phyloP scores from a whole-genome alignment of 2,888 invertebrate genomes.

The Synergus laeviventris region DNA sequence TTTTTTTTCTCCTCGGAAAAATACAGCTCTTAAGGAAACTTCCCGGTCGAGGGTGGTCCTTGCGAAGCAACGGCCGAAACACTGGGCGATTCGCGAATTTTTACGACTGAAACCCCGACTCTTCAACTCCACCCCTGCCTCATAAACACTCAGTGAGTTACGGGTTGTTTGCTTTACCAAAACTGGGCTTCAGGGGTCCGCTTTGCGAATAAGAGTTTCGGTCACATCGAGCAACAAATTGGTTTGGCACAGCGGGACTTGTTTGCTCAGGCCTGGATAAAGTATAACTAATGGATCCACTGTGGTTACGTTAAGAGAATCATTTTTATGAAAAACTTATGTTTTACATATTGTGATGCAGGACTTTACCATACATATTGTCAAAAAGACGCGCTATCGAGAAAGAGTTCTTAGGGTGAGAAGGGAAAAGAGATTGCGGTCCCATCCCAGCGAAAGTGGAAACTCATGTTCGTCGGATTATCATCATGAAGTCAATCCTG shows the following conservation, averaged over 20 bases:
- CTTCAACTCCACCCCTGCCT: constrained; percentile 51
- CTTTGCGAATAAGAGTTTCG: constrained; percentile 23
- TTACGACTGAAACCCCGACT: constrained; percentile 63
- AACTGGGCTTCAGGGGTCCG: constrained; percentile 65
- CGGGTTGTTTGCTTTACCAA: constrained; percentile 71
- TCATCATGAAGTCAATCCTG: constrained; percentile 74
- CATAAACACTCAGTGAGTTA: constrained; percentile 74
- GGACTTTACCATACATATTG: not conserved
- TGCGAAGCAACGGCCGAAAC: constrained; percentile 64
- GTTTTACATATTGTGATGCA: too few relatives aligned
- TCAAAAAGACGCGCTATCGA: not conserved
- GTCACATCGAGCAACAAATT: constrained; percentile 31
- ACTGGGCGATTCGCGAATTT: constrained; percentile 68
- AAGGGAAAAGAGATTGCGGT: constrained; percentile 16
- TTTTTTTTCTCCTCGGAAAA: constrained; percentile 52
- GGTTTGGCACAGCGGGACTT: constrained; percentile 18
- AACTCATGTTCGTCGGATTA: constrained; percentile 75
- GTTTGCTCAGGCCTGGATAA: not conserved
- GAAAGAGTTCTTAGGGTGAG: not conserved
- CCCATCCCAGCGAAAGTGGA: constrained; percentile 69
- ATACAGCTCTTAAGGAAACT: constrained; percentile 60
- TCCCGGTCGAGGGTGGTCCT: constrained; percentile 56
- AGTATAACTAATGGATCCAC: not conserved
- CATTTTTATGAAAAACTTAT: too few relatives aligned
- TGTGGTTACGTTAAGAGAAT: not conserved